Conservation (phyloP, 1,140 invertebrate species). For the Aphaenogaster ashmeadi region DNA sequence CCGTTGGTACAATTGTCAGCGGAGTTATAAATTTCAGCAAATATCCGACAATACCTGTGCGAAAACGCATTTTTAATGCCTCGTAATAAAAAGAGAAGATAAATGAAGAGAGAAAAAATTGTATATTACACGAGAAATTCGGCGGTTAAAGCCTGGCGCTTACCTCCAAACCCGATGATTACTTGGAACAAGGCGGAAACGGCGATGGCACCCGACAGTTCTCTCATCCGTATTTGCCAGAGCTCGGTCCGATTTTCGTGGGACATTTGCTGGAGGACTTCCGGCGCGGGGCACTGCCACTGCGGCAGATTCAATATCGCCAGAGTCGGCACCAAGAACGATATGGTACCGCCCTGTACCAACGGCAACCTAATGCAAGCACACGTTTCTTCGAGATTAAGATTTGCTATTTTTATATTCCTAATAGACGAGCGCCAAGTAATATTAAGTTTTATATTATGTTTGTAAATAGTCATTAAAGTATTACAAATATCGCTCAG, state of each 20-base stretch:
- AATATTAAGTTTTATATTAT: neutral
- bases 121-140: neutral
- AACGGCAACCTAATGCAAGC: conserved; percentile 89
- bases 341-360: conserved; percentile 94
- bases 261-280: conserved; percentile 88
- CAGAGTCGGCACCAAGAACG: conserved; percentile 94
- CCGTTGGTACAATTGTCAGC: conserved; percentile 93
- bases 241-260: conserved; percentile 89
- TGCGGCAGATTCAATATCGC: conserved; percentile 93
- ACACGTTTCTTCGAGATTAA: neutral
- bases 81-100: neutral
- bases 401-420: neutral
- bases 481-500: neutral
- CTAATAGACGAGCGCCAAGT: neutral
- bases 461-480: neutral
- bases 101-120: neutral
- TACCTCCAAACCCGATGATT: conserved; percentile 90
- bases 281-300: conserved; percentile 92
- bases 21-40: conserved; percentile 93
- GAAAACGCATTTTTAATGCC: neutral
- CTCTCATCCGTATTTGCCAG: conserved; percentile 94
- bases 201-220: conserved; percentile 95
- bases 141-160: neutral
- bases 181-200: conserved; percentile 93
- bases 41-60: conserved; percentile 91